Evolutionary conservation across 2,113 vertebrate species (phyloP).

Genomic region (Callipepla californica): DNA sequence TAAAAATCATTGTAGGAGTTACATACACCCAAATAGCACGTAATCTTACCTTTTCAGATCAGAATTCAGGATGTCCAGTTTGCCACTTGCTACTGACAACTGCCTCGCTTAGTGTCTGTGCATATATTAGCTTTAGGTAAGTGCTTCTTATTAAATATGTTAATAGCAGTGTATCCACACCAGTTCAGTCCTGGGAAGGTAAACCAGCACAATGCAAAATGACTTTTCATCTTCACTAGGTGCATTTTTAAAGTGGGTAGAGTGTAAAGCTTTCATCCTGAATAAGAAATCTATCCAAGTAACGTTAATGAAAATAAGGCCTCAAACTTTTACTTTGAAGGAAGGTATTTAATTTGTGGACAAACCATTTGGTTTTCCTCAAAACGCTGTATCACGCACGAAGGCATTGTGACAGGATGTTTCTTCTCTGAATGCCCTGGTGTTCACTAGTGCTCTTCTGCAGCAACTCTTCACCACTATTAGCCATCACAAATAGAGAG

Average conservation of each 20-base stretch:
- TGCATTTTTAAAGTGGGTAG: not conserved
- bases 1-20: not conserved
- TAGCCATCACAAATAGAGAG: not conserved
- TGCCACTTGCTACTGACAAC: not conserved
- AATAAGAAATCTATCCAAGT: not conserved
- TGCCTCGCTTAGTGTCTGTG: not conserved
- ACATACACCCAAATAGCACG: not conserved
- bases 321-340: conserved; percentile 1
- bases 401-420: not conserved
- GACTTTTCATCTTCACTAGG: conserved; percentile 32
- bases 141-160: not conserved
- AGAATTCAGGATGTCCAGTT: not conserved
- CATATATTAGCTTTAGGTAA: not conserved
- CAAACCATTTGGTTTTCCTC: not conserved
- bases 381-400: not conserved
- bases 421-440: not conserved
- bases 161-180: not conserved
- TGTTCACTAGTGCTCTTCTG: not conserved
- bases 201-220: not conserved
- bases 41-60: conserved; percentile 6
- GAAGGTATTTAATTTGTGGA: not conserved
- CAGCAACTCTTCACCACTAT: not conserved
- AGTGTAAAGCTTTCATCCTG: not conserved
- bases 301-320: conserved; percentile 6
- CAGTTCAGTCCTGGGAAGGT: conserved; percentile 12